A percentile compares a stretch with the other conserved stretches of the same genome.
Conservation (phyloP, 2,113 vertebrate genomes). For the Myanophis thanlyinensis region DNA sequence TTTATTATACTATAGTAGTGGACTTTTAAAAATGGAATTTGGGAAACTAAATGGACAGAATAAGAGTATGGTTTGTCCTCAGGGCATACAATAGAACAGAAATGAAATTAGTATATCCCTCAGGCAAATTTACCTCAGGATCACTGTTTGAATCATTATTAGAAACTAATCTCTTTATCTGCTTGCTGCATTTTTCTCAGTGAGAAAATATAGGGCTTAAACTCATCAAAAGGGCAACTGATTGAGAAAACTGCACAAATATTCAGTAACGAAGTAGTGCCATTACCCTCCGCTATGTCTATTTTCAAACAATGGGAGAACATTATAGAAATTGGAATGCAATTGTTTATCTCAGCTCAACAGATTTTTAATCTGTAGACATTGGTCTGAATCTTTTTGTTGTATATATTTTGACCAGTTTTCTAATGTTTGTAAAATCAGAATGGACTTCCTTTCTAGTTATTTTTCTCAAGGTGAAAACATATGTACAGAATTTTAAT, state of each 20-base stretch:
- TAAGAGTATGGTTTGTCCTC: not conserved
- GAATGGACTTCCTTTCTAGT: not conserved
- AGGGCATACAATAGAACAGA: not conserved
- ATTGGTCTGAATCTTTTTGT: not conserved
- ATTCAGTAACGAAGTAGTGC: not conserved
- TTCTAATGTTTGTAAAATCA: not conserved
- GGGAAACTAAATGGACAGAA: not conserved
- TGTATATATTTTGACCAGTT: not conserved
- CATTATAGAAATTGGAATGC: not conserved
- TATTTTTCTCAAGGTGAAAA: not conserved
- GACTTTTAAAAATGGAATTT: not conserved
- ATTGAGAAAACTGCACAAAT: not conserved
- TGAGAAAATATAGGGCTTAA: not conserved
- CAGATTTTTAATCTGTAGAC: not conserved
- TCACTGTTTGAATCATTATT: not conserved
- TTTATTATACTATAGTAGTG: not conserved
- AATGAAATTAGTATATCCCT: not conserved
- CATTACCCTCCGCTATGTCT: not conserved
- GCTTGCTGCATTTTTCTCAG: not conserved
- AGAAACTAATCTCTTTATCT: conserved; percentile 13
- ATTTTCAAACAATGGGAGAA: not conserved
- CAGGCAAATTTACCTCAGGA: not conserved
- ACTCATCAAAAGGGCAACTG: not conserved
- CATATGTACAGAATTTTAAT: not conserved
- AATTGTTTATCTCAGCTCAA: not conserved